Percentiles rank a stretch among this genome's conserved stretches.
These are phyloP conservation scores for Gopherus evgoodei DNA, from an alignment of 2,113 vertebrate genomes.

Conservation along the genomic window DNA sequence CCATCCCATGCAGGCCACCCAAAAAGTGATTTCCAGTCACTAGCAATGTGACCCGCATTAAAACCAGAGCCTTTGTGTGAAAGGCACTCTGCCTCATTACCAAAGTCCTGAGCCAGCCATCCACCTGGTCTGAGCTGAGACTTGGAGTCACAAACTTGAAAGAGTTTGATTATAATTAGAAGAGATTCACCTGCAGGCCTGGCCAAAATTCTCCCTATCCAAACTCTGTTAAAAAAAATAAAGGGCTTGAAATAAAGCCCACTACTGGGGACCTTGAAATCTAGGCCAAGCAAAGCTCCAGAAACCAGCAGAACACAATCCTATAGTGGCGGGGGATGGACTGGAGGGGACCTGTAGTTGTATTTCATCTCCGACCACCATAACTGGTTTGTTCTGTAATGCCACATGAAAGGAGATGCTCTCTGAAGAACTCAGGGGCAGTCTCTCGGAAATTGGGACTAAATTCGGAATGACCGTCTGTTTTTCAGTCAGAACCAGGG, in stretches of 20 bases:
- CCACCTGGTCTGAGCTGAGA: no score
- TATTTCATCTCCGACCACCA: not conserved
- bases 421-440: no score
- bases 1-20: not conserved
- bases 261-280: not conserved
- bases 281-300: not conserved
- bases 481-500: slow-evolving; percentile 27
- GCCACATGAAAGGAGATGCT: not conserved
- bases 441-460: rapidly evolving
- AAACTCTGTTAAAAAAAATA: not conserved
- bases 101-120: not conserved
- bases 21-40: not conserved
- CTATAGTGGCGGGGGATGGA: not conserved
- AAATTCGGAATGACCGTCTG: no score
- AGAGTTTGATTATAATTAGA: not conserved
- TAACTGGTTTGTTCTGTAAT: not conserved
- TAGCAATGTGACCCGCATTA: not conserved
- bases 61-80: not conserved
- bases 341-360: not conserved
- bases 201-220: not conserved
- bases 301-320: not conserved
- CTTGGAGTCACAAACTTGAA: not conserved
- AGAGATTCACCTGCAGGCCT: not conserved
- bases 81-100: not conserved
- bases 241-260: not conserved